A percentile compares a stretch with the other conserved stretches of the same genome.
Conservation (phyloP, 2,888 invertebrate genomes). For the Acrocyrtus sp. region DNA sequence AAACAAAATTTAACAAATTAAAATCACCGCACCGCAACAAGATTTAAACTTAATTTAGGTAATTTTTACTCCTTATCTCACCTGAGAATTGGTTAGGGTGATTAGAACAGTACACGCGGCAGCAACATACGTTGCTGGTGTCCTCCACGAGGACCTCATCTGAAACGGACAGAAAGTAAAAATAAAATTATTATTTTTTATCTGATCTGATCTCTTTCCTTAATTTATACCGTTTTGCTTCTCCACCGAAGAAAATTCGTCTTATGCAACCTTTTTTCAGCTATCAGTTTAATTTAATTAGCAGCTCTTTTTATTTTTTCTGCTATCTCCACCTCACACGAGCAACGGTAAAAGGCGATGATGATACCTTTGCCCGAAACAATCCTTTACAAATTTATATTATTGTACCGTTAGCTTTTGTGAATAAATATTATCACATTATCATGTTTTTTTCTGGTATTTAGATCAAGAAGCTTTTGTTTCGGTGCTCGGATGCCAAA, state of each 20-base stretch:
- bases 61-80: constrained; percentile 12
- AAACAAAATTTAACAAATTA: constrained; percentile 17
- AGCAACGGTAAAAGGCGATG: no score
- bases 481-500: no score
- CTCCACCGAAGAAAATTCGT: not conserved
- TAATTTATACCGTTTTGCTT: not conserved
- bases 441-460: no score
- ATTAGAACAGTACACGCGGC: constrained; percentile 55
- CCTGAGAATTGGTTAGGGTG: constrained; percentile 58
- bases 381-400: no score
- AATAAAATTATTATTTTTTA: no score
- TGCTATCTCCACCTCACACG: no score
- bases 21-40: not conserved
- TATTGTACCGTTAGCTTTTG: no score
- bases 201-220: not conserved
- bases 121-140: constrained; percentile 54
- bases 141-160: constrained; percentile 61
- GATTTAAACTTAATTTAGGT: not conserved
- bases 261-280: no score
- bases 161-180: constrained; percentile 40
- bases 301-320: no score
- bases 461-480: not conserved
- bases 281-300: no score
- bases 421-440: no score
- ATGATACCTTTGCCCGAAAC: no score